Base-by-base conservation (phyloP, 1,140 invertebrate genomes). In the Phthorimaea operculella region DNA sequence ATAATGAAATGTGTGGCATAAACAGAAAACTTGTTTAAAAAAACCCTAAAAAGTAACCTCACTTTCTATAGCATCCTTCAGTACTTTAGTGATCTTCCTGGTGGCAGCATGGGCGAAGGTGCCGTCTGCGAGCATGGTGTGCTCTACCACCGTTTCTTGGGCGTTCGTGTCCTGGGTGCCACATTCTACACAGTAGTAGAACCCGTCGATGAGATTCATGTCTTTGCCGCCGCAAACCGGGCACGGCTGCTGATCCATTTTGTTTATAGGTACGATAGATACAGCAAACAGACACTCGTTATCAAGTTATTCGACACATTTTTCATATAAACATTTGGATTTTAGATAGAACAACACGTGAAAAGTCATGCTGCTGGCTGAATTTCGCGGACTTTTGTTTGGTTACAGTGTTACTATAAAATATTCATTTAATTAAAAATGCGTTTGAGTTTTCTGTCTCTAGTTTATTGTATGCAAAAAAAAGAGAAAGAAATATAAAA, bases 141-240 rank as follows among this genome's bases (percentile, higher is more conserved):
- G 48, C 21, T 82, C 78, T 1, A 85, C 59, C 11, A 85, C n/a
- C 4, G 76, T 81, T 53, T 83, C 76, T 28, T 68, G 62, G 1
- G 75, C 63, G 45, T 75, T 80, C 39, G 64, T 63, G 59, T 85
- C 77, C 55, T 85, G 82, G 0, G 82, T 85, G 10, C 76, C 78
- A 58, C 82, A 85, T 66, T 85, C 82, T 15, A 73, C 65, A 52
- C 82, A 85, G 54, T 83, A 85, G 59, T 82, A 85, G 59, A 60
- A 85, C 3, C 82, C 82, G 56, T 83, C 79, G 0, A 79, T 60
- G 4, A 83, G 65, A 54, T 76, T 77, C 44, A 74, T 54, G 33
- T 77, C 74, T 5, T 60, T 72, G 9, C 70, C 60, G 7, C 77
- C 76, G 54, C 81, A 85, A 5, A 79, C 67, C 33, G 54, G 66